phyloP scores from a whole-genome alignment of 2,797 vertebrate genomes.

The Phalloptychus januarius region DNA sequence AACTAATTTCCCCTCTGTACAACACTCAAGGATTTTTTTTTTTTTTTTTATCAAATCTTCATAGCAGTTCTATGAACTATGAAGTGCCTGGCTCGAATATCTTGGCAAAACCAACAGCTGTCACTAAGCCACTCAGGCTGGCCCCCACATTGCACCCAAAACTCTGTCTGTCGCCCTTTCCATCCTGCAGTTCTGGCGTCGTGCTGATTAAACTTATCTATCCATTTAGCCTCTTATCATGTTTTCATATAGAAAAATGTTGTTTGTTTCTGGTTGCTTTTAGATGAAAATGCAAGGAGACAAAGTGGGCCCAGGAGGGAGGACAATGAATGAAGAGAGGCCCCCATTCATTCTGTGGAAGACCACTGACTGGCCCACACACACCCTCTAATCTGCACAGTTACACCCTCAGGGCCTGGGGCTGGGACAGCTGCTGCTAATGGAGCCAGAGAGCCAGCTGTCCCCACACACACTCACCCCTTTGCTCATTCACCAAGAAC shows the following conservation, averaged over 20 bases:
- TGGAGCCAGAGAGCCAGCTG: conserved; percentile 89
- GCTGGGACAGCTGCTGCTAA: conserved; percentile 93
- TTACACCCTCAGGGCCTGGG: conserved; percentile 75
- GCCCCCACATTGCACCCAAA: conserved; percentile 72
- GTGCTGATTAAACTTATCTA: conserved; percentile 43
- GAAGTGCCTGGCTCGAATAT: conserved; percentile 92
- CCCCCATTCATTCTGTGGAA: conserved; percentile 56
- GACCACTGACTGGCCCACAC: conserved; percentile 74
- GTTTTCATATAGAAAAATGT: conserved; percentile 29
- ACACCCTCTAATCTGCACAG: conserved; percentile 76
- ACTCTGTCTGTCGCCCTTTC: conserved; percentile 60
- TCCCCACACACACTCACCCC: conserved; percentile 76
- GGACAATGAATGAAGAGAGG: conserved; percentile 55
- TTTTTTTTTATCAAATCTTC: conserved; percentile 74
- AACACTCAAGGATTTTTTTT: conserved; percentile 4
- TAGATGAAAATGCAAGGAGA: conserved; percentile 22
- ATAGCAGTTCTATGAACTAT: conserved; percentile 84
- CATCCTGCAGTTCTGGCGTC: conserved; percentile 53
- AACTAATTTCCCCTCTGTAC: conserved; percentile 4
- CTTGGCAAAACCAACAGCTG: conserved; percentile 91
- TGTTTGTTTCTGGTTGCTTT: conserved; percentile 19
- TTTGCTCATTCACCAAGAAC: conserved; percentile 78
- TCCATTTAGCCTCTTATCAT: conserved; percentile 8
- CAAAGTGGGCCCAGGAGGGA: conserved; percentile 38
- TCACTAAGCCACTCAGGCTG: conserved; percentile 74